Percentiles rank a stretch among this genome's conserved stretches.
These are phyloP conservation scores for Caiman crocodilus DNA, from an alignment of 2,797 vertebrate genomes.

Conservation along the genomic window DNA sequence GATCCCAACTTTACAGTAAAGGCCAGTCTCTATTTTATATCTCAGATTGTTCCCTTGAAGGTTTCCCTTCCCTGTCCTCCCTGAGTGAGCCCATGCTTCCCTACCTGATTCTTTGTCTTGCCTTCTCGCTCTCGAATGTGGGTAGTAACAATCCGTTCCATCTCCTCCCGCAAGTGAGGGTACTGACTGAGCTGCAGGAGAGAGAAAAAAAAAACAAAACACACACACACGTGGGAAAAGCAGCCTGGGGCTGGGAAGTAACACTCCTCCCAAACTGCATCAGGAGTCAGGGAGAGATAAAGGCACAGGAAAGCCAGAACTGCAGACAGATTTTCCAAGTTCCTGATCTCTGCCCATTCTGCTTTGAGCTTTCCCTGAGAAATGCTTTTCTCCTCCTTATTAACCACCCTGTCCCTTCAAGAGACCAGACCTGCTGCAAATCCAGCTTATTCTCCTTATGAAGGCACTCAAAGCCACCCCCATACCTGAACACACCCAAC, in stretches of 20 bases:
- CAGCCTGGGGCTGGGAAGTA: neutral
- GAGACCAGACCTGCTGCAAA: neutral
- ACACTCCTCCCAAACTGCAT: neutral
- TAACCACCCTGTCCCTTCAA: neutral
- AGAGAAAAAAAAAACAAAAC: slow-evolving; percentile 68
- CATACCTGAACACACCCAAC: neutral
- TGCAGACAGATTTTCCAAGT: slow-evolving; percentile 67
- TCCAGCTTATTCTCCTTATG: neutral
- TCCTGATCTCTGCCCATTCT: slow-evolving; percentile 12
- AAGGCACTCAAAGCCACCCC: neutral
- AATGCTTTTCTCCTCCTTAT: neutral
- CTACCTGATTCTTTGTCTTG: slow-evolving; percentile 94
- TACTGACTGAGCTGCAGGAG: slow-evolving; percentile 94
- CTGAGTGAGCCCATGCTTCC: neutral
- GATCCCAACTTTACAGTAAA: neutral
- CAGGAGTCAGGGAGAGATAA: neutral
- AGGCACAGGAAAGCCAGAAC: slow-evolving; percentile 47
- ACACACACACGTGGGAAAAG: slow-evolving; percentile 77
- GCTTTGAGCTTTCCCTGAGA: neutral
- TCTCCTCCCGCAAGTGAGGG: slow-evolving; percentile 95
- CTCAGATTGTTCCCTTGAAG: neutral
- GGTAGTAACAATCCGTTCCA: slow-evolving; percentile 98
- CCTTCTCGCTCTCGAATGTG: slow-evolving; percentile 96
- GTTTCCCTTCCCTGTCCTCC: neutral
- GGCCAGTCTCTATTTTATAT: neutral